These are phyloP conservation scores for Cnemophilus loriae DNA, from an alignment of 2,113 vertebrate genomes.

Conservation along the genomic window DNA sequence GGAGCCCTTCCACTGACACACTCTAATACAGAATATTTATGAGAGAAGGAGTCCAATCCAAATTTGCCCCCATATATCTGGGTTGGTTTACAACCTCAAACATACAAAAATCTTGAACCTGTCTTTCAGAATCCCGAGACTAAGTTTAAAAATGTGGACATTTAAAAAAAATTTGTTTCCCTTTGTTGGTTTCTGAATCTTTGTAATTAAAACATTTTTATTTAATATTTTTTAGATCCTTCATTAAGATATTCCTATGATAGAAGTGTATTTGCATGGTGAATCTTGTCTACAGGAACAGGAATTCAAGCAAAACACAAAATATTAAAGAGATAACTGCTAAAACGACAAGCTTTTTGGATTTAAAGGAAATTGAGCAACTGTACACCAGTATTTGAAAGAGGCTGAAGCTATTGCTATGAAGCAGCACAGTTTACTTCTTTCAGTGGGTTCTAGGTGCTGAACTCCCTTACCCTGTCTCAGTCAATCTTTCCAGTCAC, in stretches of 20 bases:
- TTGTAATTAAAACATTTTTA: neutral
- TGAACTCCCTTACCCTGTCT: neutral
- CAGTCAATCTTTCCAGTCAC: neutral
- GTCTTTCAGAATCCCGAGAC: neutral
- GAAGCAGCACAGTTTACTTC: neutral
- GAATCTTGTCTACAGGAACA: neutral
- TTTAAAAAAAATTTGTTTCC: neutral
- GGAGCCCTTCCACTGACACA: neutral
- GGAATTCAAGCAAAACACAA: neutral
- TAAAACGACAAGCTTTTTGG: neutral
- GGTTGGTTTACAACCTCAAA: neutral
- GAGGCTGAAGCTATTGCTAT: neutral
- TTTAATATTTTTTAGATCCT: neutral
- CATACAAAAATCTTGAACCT: neutral
- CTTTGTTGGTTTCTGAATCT: neutral
- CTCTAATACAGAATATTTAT: neutral
- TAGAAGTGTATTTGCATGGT: neutral
- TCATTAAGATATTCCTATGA: neutral
- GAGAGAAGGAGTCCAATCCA: neutral
- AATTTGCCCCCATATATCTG: neutral
- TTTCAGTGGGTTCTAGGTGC: neutral
- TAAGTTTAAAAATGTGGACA: neutral
- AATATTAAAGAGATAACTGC: neutral
- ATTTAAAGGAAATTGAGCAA: neutral
- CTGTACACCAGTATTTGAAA: neutral